These are phyloP conservation scores for Neosilurus mollespiculum DNA, from an alignment of 2,797 vertebrate genomes.

Conservation along the genomic window DNA sequence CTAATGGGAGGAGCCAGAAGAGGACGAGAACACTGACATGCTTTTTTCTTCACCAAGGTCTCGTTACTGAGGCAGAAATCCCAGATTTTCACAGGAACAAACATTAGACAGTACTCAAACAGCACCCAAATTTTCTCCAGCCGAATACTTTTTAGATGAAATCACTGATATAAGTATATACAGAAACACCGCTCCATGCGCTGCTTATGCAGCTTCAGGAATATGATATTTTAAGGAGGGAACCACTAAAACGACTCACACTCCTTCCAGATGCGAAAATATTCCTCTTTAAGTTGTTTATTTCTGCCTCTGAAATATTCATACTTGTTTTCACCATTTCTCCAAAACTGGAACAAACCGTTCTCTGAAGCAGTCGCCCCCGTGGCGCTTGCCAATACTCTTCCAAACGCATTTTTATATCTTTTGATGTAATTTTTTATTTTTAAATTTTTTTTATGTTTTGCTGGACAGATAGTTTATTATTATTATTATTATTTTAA, in stretches of 20 bases:
- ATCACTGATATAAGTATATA: background rate
- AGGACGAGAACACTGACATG: background rate
- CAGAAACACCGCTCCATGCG: background rate
- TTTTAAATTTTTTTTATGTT: constrained; percentile 18
- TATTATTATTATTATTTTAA: constrained; percentile 26
- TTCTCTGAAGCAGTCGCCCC: constrained; percentile 58
- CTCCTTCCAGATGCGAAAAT: constrained; percentile 72
- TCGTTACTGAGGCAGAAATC: background rate
- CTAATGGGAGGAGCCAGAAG: too few species aligned
- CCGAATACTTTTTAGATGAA: background rate
- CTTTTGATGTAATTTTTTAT: constrained; percentile 62
- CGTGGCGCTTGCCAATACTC: constrained; percentile 54
- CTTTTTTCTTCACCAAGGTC: background rate
- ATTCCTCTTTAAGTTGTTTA: constrained; percentile 76
- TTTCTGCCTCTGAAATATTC: constrained; percentile 74
- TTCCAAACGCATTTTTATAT: constrained; percentile 58
- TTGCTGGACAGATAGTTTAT: background rate
- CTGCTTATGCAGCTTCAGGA: constrained; percentile 54
- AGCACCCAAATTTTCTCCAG: background rate
- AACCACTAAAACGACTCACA: constrained; percentile 50
- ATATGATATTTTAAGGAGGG: constrained; percentile 68
- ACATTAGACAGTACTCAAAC: too few species aligned
- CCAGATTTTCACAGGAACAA: background rate
- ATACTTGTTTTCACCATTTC: constrained; percentile 68
- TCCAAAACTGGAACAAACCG: constrained; percentile 69